These are phyloP conservation scores for Dipodomys spectabilis DNA, from an alignment of 2,113 vertebrate species.

Conservation along the genomic window DNA sequence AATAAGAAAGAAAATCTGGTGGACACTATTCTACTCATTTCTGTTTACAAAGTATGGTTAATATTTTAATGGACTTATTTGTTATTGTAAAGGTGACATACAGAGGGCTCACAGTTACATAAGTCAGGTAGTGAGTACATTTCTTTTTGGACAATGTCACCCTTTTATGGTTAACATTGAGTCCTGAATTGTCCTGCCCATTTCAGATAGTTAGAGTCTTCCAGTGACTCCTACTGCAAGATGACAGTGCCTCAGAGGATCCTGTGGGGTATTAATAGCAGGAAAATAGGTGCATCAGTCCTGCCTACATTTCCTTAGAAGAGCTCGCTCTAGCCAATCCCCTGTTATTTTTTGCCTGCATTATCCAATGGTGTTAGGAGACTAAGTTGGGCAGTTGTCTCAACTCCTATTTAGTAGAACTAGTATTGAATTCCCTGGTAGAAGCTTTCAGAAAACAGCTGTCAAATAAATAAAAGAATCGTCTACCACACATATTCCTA, in stretches of 20 bases:
- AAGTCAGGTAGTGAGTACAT: too few relatives aligned
- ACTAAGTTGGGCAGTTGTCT: background rate
- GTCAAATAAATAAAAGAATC: background rate
- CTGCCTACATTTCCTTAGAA: background rate
- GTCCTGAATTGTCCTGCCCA: background rate
- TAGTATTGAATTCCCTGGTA: background rate
- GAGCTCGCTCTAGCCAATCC: background rate
- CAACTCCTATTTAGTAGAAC: background rate
- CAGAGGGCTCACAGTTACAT: too few relatives aligned
- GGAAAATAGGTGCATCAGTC: background rate
- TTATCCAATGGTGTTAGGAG: background rate
- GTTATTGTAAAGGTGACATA: too few relatives aligned
- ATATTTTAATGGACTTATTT: too few relatives aligned
- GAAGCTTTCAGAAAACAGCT: background rate
- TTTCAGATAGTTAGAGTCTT: background rate
- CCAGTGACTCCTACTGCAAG: background rate
- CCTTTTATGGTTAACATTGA: background rate
- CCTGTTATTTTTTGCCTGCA: constrained; percentile 2
- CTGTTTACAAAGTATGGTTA: too few relatives aligned
- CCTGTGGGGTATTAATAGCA: background rate
- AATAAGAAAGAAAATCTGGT: too few relatives aligned
- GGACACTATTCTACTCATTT: too few relatives aligned
- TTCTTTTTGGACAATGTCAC: too few relatives aligned
- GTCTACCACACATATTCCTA: background rate
- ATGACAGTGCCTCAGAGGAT: background rate